Evolutionary conservation across 2,888 invertebrate species (phyloP), one percentile per base, ranked within the genome.

Genomic region (Platycheirus albimanus): DNA sequence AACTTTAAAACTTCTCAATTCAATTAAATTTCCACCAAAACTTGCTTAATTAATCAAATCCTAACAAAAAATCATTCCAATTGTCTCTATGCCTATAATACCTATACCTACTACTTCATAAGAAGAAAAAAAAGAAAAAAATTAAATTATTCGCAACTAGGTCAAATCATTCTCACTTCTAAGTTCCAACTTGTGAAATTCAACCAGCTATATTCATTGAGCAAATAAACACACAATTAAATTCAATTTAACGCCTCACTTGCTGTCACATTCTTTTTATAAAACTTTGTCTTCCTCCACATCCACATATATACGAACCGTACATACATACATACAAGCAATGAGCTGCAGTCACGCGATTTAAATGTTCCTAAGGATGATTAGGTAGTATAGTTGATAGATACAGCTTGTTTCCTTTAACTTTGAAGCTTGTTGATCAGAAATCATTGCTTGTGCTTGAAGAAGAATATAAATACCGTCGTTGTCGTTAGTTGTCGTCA

Each of bases 221-320:
- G 69, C 83, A 78, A 83, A 83, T 83, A 83, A 83, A 83, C 78
- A 78, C 78, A 83, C 72, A 83, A 83, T 83, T 83, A 83, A 83
- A 78, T 69, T 69, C 83, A 83, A 83, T 83, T 83, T 83, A 78
- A 72, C 83, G 78, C 83, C 83, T 64, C 74, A 74, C 67, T 78
- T 78, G 56, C 67, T 77, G 77, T 81, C 81, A 81, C 81, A 81
- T 77, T 72, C 81, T 67, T 80, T 58, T 69, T 43, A 61, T 66
- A 61, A 71, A 74, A 56, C 69, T 67, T 71, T 71, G 63, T 72
- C 77, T 67, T 77, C 63, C 30, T 30, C 47, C 11, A n/a, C n/a
- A n/a, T n/a, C n/a, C n/a, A n/a, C n/a, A n/a, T n/a, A n/a, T n/a
- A n/a, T n/a, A n/a, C n/a, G n/a, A n/a, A n/a, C n/a, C n/a, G n/a